Base-by-base conservation (phyloP, 2,797 vertebrate species). In the Chromobotia macracanthus region DNA sequence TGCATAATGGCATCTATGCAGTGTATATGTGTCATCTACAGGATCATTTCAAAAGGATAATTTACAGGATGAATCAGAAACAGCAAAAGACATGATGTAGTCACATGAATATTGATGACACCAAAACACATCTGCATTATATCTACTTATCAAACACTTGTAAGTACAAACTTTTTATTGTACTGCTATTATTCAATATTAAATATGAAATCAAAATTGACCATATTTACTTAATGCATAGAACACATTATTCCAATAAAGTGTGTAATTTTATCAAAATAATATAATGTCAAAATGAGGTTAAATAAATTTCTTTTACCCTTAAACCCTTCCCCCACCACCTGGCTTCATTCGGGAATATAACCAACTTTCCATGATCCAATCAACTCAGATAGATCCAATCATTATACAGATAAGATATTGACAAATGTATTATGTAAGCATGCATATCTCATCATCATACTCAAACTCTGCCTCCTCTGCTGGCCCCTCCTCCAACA, bases 381-480 rank as follows among this genome's bases (percentile, higher is more conserved):
- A 58, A 23, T 6, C 9, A 58, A 5, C 55, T 58, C 21, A 3
- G 9, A 23, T 41, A n/a, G n/a, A n/a, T n/a, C n/a, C n/a, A n/a
- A n/a, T n/a, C n/a, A n/a, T n/a, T n/a, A n/a, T n/a, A n/a, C n/a
- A n/a, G n/a, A n/a, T n/a, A n/a, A n/a, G n/a, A 90, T 93, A 25
- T 28, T 15, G 3, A 15, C 23, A 60, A 5, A 25, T 18, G 75
- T 93, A 7, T 90, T 91, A 94, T 88, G 88, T 89, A 85, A 91
- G 92, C 23, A 91, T 92, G 64, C 96, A 97, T 85, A 94, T 96
- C 88, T 97, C 96, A 41, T 98, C 96, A 0, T 99, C 97, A 0
- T 98, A 98, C 85, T 99, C 96, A 53, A 98, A 86, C 83, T 98
- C 96, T 65, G 95, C 92, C 23, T 94, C 94, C 12, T 96, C 95